Evolutionary conservation across 2,113 vertebrate species (phyloP).

Genomic region (Petromus typicus): DNA sequence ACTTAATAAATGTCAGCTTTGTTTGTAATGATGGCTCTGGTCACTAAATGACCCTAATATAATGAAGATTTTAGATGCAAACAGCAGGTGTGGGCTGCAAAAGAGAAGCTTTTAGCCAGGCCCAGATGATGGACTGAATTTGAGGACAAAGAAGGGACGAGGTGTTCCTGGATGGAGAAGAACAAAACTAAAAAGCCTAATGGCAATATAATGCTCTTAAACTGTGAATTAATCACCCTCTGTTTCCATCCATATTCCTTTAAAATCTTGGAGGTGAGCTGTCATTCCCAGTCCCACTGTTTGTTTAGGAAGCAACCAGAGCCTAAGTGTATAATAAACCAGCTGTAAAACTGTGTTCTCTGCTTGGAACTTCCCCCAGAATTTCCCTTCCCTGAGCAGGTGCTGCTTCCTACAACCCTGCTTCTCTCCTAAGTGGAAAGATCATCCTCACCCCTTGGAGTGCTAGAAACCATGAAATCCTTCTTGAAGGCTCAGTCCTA

Average conservation of each 20-base stretch:
- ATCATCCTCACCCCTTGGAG: background rate
- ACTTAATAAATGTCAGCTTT: slow-evolving; percentile 8
- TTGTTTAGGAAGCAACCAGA: slow-evolving; percentile 61
- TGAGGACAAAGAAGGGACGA: background rate
- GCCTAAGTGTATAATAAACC: background rate
- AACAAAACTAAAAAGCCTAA: slow-evolving; percentile 9
- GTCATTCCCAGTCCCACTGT: background rate
- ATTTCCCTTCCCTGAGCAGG: slow-evolving; percentile 42
- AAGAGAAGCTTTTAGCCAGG: background rate
- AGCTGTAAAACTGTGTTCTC: slow-evolving; percentile 38
- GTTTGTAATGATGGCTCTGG: slow-evolving; percentile 1
- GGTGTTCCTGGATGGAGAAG: background rate
- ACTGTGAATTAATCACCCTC: background rate
- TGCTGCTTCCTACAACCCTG: background rate
- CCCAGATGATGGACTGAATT: background rate
- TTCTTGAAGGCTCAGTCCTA: background rate
- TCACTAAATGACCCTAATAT: background rate
- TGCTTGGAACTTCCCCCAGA: background rate
- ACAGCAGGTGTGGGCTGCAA: background rate
- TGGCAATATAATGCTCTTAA: background rate
- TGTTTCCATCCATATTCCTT: slow-evolving; percentile 40
- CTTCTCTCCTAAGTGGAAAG: background rate
- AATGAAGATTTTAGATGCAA: slow-evolving; percentile 35
- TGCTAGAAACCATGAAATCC: background rate
- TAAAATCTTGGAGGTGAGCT: slow-evolving; percentile 41